Evolutionary conservation across 1,140 invertebrate species (phyloP), one percentile per base, ranked within the genome.

Genomic region (Drosophila yakuba): DNA sequence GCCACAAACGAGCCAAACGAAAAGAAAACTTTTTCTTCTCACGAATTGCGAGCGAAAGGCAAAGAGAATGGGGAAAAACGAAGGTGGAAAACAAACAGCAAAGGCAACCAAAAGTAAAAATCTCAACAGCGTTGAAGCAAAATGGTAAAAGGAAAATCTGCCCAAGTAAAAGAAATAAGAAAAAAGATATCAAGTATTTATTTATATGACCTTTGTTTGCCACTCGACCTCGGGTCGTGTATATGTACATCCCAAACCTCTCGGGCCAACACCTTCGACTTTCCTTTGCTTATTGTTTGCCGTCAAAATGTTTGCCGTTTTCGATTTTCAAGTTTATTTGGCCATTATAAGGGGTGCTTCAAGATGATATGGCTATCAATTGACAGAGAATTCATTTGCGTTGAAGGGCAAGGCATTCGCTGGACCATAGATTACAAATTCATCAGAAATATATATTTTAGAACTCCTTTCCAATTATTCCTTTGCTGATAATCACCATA

Each of bases 161-260:
- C 15, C 28, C 28, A 45, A 56, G 44, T 39, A 43, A 32, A 41
- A 58, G 54, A 45, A 44, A 61, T 41, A 44, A 47, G 54, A 80
- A 81, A 86, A 20, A 88, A 84, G 83, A 81, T 83, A 86, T 86
- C 74, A 86, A 88, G 81, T 86, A 86, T 86, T 86, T 86, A 86
- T 86, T 86, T 86, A 86, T 86, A 86, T 86, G 75, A 83, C 75
- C 75, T 82, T 82, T 82, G 80, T 78, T 85, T 86, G 78, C 69
- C 78, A 60, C 56, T 63, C 78, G 68, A 78, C 83, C 83, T 67
- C 72, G 61, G 76, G 74, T 55, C 67, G 61, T 69, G 39, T 77
- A 63, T 75, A 23, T 74, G 56, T 75, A 23, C 39, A 58, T 25
- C 47, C 36, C 17, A 15, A 20, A 20, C 47, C 36, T 20, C 32